Percentiles rank a stretch among this genome's conserved stretches.
These are phyloP conservation scores for Naja naja DNA, from an alignment of 2,113 vertebrate genomes.

Conservation along the genomic window DNA sequence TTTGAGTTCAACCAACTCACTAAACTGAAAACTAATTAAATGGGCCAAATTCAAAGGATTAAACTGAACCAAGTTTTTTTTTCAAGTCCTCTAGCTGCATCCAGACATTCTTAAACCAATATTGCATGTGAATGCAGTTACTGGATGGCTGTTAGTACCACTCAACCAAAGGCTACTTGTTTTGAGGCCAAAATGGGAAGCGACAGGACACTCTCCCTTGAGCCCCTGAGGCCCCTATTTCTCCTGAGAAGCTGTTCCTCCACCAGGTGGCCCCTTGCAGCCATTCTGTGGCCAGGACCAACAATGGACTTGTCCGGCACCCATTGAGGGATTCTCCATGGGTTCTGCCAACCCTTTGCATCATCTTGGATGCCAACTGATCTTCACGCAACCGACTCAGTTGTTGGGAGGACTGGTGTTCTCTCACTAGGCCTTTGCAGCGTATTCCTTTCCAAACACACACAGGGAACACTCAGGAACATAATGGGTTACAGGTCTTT, in stretches of 20 bases:
- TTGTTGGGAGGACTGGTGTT: neutral
- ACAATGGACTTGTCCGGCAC: too few species aligned
- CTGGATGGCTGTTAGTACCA: neutral
- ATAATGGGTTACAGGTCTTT: neutral
- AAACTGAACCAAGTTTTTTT: neutral
- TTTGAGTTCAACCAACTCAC: neutral
- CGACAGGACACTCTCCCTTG: neutral
- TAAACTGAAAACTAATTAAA: neutral
- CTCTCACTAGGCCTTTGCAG: neutral
- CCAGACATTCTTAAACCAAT: neutral
- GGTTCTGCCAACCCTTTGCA: neutral
- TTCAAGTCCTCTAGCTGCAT: neutral
- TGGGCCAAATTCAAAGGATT: neutral
- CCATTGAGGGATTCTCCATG: neutral
- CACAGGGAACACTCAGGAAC: neutral
- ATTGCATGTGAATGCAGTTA: neutral
- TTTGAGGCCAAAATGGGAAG: neutral
- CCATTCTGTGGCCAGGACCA: neutral
- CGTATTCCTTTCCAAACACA: neutral
- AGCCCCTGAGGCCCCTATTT: neutral
- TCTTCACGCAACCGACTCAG: neutral
- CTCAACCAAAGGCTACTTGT: neutral
- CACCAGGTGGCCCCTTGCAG: neutral
- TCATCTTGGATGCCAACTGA: neutral
- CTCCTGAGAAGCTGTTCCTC: neutral